Percentiles rank a stretch among this genome's conserved stretches.
phyloP scores from a whole-genome alignment of 2,113 vertebrate species.

The Columba livia region DNA sequence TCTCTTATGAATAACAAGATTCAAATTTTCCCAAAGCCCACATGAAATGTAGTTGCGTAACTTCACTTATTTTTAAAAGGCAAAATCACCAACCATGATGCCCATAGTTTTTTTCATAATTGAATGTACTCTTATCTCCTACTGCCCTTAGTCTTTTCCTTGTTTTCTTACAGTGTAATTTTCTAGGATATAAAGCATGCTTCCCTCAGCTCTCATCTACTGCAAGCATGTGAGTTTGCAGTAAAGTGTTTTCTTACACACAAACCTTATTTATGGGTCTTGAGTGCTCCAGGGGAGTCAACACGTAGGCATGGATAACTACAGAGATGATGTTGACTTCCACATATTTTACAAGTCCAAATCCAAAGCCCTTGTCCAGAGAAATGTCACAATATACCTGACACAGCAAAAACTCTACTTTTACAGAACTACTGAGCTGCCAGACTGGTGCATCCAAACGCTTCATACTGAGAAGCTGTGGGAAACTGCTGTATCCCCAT shows the following conservation, averaged over 20 bases:
- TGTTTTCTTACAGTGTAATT: not conserved
- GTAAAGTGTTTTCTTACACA: not conserved
- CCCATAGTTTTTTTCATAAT: not conserved
- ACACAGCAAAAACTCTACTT: not conserved
- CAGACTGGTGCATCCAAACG: not conserved
- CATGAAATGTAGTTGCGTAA: not conserved
- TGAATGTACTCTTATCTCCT: not conserved
- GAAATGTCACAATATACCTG: not conserved
- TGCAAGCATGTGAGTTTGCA: rapidly evolving
- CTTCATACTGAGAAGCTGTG: rapidly evolving
- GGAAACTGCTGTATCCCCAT: not conserved
- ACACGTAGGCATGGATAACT: rapidly evolving
- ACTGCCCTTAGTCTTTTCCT: not conserved
- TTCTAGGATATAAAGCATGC: not conserved
- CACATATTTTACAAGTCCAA: not conserved
- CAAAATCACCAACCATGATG: not conserved
- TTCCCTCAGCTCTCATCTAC: not conserved
- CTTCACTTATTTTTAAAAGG: not conserved
- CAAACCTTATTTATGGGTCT: not conserved
- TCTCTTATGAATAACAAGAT: not conserved
- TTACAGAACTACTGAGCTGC: not conserved
- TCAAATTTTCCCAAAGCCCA: not conserved
- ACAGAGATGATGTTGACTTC: rapidly evolving
- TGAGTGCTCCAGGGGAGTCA: not conserved
- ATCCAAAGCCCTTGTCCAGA: not conserved